These are phyloP conservation scores for Mormyrus iriodes DNA, from an alignment of 2,113 vertebrate species.

Conservation along the genomic window DNA sequence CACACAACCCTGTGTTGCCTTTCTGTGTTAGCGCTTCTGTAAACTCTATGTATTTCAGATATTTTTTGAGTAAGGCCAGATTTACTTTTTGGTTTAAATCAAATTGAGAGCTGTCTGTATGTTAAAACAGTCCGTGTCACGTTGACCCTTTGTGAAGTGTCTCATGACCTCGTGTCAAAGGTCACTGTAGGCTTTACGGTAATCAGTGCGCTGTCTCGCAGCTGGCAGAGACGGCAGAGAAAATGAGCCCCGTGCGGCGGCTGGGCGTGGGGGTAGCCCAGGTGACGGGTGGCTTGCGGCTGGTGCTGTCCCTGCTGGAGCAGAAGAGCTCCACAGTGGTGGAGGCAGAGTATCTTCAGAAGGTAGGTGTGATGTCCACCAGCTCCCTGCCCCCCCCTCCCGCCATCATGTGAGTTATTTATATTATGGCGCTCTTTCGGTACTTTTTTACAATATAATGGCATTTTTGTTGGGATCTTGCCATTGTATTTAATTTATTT, in stretches of 20 bases:
- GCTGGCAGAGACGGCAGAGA: slow-evolving; percentile 56
- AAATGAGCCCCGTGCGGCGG: slow-evolving; percentile 52
- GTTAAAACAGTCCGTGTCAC: not conserved
- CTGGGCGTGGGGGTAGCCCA: slow-evolving; percentile 63
- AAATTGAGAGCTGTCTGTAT: not conserved
- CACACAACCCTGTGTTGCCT: too few relatives aligned
- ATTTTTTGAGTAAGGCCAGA: not conserved
- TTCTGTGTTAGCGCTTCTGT: not conserved
- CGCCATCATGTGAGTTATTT: not conserved
- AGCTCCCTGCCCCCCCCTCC: not conserved
- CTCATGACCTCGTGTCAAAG: not conserved
- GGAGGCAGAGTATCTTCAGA: slow-evolving; percentile 73
- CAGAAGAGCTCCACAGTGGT: slow-evolving; percentile 66
- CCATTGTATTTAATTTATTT: not conserved
- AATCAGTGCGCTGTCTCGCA: slow-evolving; percentile 29
- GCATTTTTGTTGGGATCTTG: not conserved
- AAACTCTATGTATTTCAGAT: not conserved
- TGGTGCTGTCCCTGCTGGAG: slow-evolving; percentile 68
- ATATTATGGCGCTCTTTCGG: not conserved
- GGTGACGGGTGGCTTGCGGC: slow-evolving; percentile 64
- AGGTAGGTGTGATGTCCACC: slow-evolving; percentile 56
- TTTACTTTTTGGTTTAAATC: not conserved
- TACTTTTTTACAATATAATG: not conserved
- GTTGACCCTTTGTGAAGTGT: not conserved
- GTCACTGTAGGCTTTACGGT: slow-evolving; percentile 13